A percentile compares a stretch with the other conserved stretches of the same genome.
phyloP scores from a whole-genome alignment of 2,888 invertebrate genomes.

The Pycnomerus fuliginosus region DNA sequence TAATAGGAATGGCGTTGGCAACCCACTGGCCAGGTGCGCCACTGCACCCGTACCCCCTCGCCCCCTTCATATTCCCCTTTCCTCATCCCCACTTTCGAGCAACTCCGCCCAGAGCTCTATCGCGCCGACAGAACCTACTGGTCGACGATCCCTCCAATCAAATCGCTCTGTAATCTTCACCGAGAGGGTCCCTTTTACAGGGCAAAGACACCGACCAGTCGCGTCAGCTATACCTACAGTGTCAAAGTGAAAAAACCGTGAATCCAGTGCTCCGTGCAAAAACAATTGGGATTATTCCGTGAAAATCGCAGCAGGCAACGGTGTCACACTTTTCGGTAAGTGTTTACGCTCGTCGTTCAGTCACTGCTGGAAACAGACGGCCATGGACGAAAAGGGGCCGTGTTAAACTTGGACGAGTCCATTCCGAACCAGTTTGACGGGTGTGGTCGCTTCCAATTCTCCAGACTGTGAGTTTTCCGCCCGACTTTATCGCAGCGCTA shows the following conservation, averaged over 20 bases:
- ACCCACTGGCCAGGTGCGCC: constrained; percentile 28
- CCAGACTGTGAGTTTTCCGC: constrained; percentile 30
- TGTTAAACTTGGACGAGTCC: constrained; percentile 41
- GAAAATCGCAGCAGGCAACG: neutral
- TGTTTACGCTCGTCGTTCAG: too few species aligned
- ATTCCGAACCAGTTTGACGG: constrained; percentile 41
- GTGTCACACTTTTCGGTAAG: too few species aligned
- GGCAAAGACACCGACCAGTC: constrained; percentile 39
- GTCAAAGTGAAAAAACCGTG: constrained; percentile 10
- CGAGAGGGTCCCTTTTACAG: constrained; percentile 40
- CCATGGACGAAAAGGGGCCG: constrained; percentile 41
- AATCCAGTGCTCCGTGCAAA: constrained; percentile 9
- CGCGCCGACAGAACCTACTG: constrained; percentile 32
- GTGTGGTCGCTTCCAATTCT: constrained; percentile 39
- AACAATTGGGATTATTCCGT: neutral
- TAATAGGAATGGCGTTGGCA: constrained; percentile 15
- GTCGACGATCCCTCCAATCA: constrained; percentile 36
- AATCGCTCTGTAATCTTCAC: constrained; percentile 31
- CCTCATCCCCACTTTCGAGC: constrained; percentile 23
- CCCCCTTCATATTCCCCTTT: constrained; percentile 26
- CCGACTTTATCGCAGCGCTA: neutral
- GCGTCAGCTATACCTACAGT: constrained; percentile 26
- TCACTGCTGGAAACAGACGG: too few species aligned
- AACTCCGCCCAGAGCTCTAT: constrained; percentile 20
- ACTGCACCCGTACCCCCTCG: constrained; percentile 25